A percentile compares a stretch with the other conserved stretches of the same genome.
Evolutionary conservation across 2,113 vertebrate species (phyloP).

Genomic region (Sinocyclocheilus anshuiensis): DNA sequence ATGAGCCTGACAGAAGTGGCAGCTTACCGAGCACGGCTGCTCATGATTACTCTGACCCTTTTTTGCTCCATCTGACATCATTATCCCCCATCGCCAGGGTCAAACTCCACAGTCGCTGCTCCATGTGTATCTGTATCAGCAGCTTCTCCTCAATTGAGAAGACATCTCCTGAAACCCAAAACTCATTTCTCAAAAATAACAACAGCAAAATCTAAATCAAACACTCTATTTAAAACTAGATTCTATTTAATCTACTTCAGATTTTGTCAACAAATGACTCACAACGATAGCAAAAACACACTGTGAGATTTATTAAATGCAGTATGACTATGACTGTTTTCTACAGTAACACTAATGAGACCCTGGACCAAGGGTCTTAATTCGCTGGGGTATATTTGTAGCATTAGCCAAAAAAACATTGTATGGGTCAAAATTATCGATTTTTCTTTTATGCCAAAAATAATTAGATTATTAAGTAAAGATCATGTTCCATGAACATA

Average conservation of each 20-base stretch:
- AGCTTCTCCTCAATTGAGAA: too few species aligned
- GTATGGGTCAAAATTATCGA: too few species aligned
- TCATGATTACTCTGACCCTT: slow-evolving; percentile 44
- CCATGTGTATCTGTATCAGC: background rate
- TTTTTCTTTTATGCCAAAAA: too few species aligned
- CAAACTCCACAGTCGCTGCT: slow-evolving; percentile 19
- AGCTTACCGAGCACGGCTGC: slow-evolving; percentile 36
- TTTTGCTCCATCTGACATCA: slow-evolving; percentile 43
- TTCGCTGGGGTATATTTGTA: too few species aligned
- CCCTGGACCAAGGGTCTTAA: too few species aligned
- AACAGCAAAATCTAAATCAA: background rate
- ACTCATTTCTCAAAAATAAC: background rate
- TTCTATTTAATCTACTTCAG: background rate
- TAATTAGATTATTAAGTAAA: too few species aligned
- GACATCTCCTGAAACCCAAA: background rate
- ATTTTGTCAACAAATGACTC: background rate
- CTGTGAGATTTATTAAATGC: background rate
- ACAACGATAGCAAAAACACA: background rate
- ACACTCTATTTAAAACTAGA: background rate
- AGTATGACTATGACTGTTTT: background rate
- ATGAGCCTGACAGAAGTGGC: slow-evolving; percentile 43
- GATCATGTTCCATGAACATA: too few species aligned
- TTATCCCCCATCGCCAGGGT: slow-evolving; percentile 31
- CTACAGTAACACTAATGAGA: background rate
- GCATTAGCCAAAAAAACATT: too few species aligned